These are phyloP conservation scores for Pseudomyrmex concolor DNA, from an alignment of 1,140 invertebrate genomes.

Conservation along the genomic window DNA sequence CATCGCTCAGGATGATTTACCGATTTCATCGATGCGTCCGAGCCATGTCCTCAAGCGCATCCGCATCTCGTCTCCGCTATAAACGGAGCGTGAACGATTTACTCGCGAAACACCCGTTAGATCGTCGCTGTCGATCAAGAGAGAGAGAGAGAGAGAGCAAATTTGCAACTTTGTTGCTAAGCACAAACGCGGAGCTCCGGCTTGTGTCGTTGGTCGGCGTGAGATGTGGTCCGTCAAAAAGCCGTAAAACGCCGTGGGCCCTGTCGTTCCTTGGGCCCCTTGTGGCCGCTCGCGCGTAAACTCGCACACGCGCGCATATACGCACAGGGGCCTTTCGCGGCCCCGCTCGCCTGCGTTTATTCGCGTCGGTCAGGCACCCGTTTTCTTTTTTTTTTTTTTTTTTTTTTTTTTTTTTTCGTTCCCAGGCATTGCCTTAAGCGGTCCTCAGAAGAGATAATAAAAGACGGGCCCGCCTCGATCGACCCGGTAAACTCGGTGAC, in stretches of 20 bases:
- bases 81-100: slow-evolving; percentile 10
- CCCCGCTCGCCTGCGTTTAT: slow-evolving; percentile 58
- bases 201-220: slow-evolving; percentile 76
- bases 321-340: slow-evolving; percentile 46
- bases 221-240: slow-evolving; percentile 84
- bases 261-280: slow-evolving; percentile 67
- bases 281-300: slow-evolving; percentile 38
- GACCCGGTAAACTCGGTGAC: slow-evolving; percentile 69
- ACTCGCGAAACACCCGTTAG: slow-evolving; percentile 66
- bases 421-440: slow-evolving; percentile 67
- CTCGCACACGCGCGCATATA: not conserved
- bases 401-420: too few species aligned
- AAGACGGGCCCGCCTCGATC: slow-evolving; percentile 63
- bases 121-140: slow-evolving; percentile 17
- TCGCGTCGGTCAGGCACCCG: slow-evolving; percentile 29
- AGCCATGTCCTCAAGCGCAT: not conserved
- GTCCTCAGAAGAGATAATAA: slow-evolving; percentile 65
- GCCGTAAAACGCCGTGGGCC: slow-evolving; percentile 80
- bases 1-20: too few species aligned
- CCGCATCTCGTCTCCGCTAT: not conserved
- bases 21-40: not conserved
- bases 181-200: slow-evolving; percentile 59
- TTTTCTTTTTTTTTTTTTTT: too few species aligned
- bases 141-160: slow-evolving; percentile 62
- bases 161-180: slow-evolving; percentile 80